Evolutionary conservation across 2,113 vertebrate genomes (phyloP).

Genomic region (Machaerirhynchus nigripectus): DNA sequence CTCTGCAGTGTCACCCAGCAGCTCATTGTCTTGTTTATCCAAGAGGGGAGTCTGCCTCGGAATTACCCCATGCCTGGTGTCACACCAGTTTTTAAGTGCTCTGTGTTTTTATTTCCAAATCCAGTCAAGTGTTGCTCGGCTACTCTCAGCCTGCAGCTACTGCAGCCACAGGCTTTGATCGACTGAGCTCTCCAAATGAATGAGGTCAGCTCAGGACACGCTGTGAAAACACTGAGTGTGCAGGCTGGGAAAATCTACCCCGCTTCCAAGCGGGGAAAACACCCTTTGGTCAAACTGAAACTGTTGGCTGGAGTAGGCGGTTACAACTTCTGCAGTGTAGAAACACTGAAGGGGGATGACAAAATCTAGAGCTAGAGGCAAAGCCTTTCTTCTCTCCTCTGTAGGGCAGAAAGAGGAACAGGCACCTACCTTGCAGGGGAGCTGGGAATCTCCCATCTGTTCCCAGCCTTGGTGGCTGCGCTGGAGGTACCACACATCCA

Average conservation of each 20-base stretch:
- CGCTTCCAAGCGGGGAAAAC: neutral
- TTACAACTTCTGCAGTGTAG: neutral
- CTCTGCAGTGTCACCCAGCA: neutral
- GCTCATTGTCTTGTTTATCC: neutral
- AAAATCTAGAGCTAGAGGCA: neutral
- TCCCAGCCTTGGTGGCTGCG: neutral
- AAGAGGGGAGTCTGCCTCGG: neutral
- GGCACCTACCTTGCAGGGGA: neutral
- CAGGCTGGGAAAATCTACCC: neutral
- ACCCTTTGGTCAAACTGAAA: neutral
- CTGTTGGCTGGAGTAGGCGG: neutral
- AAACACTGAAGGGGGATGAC: neutral
- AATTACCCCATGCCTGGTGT: neutral
- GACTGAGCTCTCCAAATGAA: neutral
- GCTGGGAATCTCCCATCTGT: neutral
- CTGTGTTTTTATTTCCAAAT: neutral
- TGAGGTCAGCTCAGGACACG: neutral
- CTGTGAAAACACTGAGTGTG: neutral
- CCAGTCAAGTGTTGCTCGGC: neutral
- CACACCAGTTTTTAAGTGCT: neutral
- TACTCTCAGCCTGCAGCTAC: neutral
- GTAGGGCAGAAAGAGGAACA: neutral
- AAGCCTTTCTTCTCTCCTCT: constrained; percentile 15
- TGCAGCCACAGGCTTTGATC: neutral
- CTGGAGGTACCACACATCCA: neutral